Conservation (phyloP, 2,797 vertebrate species). For the Acanthornis magna region DNA sequence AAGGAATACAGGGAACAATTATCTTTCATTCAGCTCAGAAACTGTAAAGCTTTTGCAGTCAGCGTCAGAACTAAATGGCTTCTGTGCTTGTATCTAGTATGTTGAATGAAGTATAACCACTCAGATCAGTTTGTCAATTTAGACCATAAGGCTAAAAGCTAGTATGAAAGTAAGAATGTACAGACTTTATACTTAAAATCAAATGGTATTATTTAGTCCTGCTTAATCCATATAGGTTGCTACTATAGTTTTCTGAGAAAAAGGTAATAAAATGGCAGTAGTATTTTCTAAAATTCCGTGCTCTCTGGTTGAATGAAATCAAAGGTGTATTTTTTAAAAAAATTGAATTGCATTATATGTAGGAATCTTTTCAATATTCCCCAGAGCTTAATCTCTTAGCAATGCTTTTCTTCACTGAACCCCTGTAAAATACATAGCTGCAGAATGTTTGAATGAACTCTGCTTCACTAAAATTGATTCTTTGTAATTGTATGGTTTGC, state of each 20-base stretch:
- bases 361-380: neutral
- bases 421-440: neutral
- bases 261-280: neutral
- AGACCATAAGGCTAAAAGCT: neutral
- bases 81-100: neutral
- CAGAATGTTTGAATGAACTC: neutral
- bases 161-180: neutral
- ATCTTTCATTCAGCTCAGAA: neutral
- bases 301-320: neutral
- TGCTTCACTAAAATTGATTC: neutral
- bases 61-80: neutral
- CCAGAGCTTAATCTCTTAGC: neutral
- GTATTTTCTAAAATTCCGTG: neutral
- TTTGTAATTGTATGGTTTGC: neutral
- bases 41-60: neutral
- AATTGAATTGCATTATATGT: neutral
- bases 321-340: neutral
- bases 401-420: neutral
- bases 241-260: neutral
- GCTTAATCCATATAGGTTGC: neutral
- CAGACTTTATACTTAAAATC: neutral
- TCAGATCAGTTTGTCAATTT: neutral
- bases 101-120: neutral
- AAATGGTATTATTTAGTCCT: neutral
- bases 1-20: neutral